phyloP scores from a whole-genome alignment of 2,113 vertebrate genomes.

The Heloderma charlesbogerti region DNA sequence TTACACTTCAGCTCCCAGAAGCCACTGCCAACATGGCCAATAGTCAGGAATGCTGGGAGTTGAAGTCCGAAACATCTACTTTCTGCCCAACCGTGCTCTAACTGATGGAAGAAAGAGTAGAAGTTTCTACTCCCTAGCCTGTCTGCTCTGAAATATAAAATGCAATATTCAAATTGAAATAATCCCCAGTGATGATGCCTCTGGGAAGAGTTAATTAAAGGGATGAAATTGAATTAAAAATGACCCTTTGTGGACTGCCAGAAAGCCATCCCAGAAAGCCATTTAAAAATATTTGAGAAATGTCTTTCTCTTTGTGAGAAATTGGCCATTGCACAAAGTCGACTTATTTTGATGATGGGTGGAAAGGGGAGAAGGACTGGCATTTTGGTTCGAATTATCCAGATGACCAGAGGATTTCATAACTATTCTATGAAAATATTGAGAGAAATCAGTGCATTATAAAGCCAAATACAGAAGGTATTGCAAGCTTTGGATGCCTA shows the following conservation, averaged over 20 bases:
- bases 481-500: background rate
- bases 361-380: background rate
- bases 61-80: too few species aligned
- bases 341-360: background rate
- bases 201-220: constrained; percentile 61
- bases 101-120: constrained; percentile 11
- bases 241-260: constrained; percentile 54
- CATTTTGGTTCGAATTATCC: background rate
- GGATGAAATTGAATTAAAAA: constrained; percentile 56
- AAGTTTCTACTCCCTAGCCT: background rate
- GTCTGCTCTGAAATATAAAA: constrained; percentile 52
- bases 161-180: constrained; percentile 56
- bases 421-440: background rate
- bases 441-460: background rate
- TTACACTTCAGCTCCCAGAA: too few species aligned
- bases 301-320: background rate
- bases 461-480: background rate
- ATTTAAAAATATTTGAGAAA: constrained; percentile 32
- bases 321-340: background rate
- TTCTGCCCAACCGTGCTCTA: background rate
- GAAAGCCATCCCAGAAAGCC: constrained; percentile 33
- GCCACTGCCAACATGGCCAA: too few species aligned
- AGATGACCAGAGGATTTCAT: background rate
- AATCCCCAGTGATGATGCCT: constrained; percentile 50
- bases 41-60: too few species aligned